Percentiles rank a stretch among this genome's conserved stretches.
phyloP scores from a whole-genome alignment of 1,140 invertebrate species.

The Psix sp. region DNA sequence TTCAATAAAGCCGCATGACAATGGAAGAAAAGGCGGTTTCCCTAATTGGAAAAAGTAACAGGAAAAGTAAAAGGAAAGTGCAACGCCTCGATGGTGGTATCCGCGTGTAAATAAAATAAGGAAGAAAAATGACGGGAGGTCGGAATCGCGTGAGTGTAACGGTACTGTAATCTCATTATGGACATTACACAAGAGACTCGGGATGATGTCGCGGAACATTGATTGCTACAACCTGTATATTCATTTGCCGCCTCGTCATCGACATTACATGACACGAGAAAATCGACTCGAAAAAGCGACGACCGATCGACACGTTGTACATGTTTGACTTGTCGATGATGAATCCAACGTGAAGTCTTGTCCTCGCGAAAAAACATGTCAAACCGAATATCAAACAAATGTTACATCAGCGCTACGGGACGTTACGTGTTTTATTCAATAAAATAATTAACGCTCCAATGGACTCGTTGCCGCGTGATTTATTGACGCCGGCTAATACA shows the following conservation, averaged over 20 bases:
- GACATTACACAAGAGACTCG: slow-evolving; percentile 55
- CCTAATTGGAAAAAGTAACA: slow-evolving; percentile 23
- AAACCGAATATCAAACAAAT: too few relatives aligned
- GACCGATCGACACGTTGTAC: slow-evolving; percentile 37
- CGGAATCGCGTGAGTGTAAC: slow-evolving; percentile 54
- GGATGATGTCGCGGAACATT: slow-evolving; percentile 53
- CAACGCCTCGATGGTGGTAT: slow-evolving; percentile 28
- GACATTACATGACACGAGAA: slow-evolving; percentile 42
- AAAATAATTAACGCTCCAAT: too few relatives aligned
- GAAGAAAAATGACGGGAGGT: slow-evolving; percentile 53
- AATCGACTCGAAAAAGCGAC: slow-evolving; percentile 39
- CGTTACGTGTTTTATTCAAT: too few relatives aligned
- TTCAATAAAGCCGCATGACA: slow-evolving; percentile 22
- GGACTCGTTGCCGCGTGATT: too few relatives aligned
- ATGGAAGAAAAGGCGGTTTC: slow-evolving; percentile 19
- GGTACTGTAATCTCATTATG: slow-evolving; percentile 57
- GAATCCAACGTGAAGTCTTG: slow-evolving; percentile 42
- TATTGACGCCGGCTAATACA: too few relatives aligned
- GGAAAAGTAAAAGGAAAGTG: slow-evolving; percentile 57
- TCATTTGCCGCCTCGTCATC: slow-evolving; percentile 49
- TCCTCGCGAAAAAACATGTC: slow-evolving; percentile 34
- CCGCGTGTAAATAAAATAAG: slow-evolving; percentile 36
- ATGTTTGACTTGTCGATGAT: slow-evolving; percentile 27
- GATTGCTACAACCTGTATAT: slow-evolving; percentile 51
- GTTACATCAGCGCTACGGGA: too few relatives aligned